Evolutionary conservation across 1,140 invertebrate genomes (phyloP).

Genomic region (Tetraneura akinire): DNA sequence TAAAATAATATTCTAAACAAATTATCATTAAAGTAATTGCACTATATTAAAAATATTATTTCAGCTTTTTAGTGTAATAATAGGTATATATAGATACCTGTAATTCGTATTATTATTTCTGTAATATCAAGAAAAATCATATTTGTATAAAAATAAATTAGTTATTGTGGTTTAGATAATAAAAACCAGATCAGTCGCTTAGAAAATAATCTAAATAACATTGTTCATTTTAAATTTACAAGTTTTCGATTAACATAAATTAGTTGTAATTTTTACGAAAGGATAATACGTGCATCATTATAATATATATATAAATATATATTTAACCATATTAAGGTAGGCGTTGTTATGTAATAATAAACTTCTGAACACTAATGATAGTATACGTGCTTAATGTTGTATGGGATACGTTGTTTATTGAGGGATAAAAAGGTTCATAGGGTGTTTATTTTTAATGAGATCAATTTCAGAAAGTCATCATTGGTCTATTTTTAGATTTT

Average conservation of each 20-base stretch:
- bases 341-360: slow-evolving; percentile 17
- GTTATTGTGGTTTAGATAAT: neutral
- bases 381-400: neutral
- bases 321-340: neutral
- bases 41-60: no score
- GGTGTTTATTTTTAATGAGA: slow-evolving; percentile 45
- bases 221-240: slow-evolving; percentile 12
- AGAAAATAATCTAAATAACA: slow-evolving; percentile 9
- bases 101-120: no score
- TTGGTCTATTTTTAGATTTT: neutral
- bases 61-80: no score
- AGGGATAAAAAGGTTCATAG: slow-evolving; percentile 14
- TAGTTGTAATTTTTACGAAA: slow-evolving; percentile 7
- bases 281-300: no score
- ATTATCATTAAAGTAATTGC: no score
- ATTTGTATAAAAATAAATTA: slow-evolving; percentile 25
- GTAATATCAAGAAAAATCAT: no score
- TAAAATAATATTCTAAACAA: no score
- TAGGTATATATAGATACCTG: no score
- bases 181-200: neutral
- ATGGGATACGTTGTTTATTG: neutral
- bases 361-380: slow-evolving; percentile 20
- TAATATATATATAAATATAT: neutral
- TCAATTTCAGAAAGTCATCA: slow-evolving; percentile 5
- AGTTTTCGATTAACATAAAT: slow-evolving; percentile 42